These are phyloP conservation scores for Nomada ruficornis DNA, from an alignment of 2,888 invertebrate species.

Conservation along the genomic window DNA sequence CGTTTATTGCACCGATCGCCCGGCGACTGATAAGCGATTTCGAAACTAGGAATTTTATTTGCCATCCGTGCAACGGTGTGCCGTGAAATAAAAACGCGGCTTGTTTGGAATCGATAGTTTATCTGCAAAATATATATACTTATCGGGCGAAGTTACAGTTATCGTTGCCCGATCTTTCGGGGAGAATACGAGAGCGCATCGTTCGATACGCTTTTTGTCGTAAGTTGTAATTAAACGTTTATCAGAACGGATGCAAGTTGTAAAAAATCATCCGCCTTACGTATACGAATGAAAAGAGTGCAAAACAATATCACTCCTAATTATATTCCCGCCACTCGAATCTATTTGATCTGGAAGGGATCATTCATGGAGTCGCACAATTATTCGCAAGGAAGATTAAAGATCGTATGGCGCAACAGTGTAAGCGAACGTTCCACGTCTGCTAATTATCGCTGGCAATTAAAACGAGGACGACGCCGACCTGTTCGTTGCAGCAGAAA, in stretches of 20 bases:
- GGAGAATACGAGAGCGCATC: slow-evolving; percentile 2
- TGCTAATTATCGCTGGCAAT: slow-evolving; percentile 46
- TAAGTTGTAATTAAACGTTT: background rate
- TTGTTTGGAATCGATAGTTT: slow-evolving; percentile 31
- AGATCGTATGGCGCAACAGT: slow-evolving; percentile 10
- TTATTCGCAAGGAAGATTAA: slow-evolving; percentile 22
- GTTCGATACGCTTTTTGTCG: background rate
- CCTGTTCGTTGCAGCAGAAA: slow-evolving; percentile 26
- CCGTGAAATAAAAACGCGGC: background rate
- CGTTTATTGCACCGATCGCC: slow-evolving; percentile 1
- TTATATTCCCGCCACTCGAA: background rate
- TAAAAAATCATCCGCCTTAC: background rate
- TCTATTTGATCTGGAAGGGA: background rate
- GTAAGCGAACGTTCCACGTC: slow-evolving; percentile 16
- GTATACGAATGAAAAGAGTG: background rate
- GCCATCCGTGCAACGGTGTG: background rate
- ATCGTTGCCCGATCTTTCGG: slow-evolving; percentile 23
- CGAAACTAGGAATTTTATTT: slow-evolving; percentile 36
- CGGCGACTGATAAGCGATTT: slow-evolving; percentile 37
- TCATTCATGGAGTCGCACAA: slow-evolving; percentile 6
- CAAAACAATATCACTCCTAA: background rate
- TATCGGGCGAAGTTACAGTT: slow-evolving; percentile 14
- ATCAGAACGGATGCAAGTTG: background rate
- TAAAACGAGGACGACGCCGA: slow-evolving; percentile 36
- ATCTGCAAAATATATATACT: slow-evolving; percentile 13